These are phyloP conservation scores for Caenorhabditis sp. DNA, from an alignment of 2,888 invertebrate species.

Conservation along the genomic window DNA sequence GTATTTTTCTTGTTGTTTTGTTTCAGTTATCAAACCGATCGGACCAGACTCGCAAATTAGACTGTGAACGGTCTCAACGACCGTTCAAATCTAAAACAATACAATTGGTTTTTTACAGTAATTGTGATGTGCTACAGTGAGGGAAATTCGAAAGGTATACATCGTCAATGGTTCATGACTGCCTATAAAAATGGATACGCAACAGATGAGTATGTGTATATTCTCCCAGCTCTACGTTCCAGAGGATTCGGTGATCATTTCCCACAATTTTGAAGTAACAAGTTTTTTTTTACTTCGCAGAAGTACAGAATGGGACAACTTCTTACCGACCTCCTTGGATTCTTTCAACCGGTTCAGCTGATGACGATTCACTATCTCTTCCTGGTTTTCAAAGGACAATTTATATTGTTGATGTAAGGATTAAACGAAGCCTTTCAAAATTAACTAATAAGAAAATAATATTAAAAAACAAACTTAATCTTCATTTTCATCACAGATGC, in stretches of 20 bases:
- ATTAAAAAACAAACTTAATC: conserved; percentile 1
- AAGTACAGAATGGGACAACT: conserved; percentile 15
- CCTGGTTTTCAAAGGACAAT: conserved; percentile 26
- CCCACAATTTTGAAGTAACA: neutral
- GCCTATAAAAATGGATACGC: conserved; percentile 32
- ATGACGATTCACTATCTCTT: conserved; percentile 20
- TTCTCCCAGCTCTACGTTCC: conserved; percentile 38
- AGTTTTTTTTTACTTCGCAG: conserved; percentile 3
- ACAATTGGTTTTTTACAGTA: conserved; percentile 39
- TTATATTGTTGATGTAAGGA: conserved; percentile 28
- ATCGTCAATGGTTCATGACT: conserved; percentile 25
- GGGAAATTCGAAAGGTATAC: conserved; percentile 25
- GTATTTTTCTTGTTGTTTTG: too few relatives aligned
- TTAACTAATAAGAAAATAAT: neutral
- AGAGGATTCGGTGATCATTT: conserved; percentile 30
- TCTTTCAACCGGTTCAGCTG: conserved; percentile 12
- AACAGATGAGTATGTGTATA: conserved; percentile 56
- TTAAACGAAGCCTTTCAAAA: neutral
- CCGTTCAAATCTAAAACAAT: too few relatives aligned
- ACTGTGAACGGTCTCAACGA: too few relatives aligned
- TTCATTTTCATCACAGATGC: conserved; percentile 19
- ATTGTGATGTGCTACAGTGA: conserved; percentile 44
- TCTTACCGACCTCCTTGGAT: conserved; percentile 21
- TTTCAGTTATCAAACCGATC: too few relatives aligned
- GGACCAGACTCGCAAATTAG: too few relatives aligned